Conservation (phyloP, 2,797 vertebrate species). For the Hoplostethus mediterraneus region DNA sequence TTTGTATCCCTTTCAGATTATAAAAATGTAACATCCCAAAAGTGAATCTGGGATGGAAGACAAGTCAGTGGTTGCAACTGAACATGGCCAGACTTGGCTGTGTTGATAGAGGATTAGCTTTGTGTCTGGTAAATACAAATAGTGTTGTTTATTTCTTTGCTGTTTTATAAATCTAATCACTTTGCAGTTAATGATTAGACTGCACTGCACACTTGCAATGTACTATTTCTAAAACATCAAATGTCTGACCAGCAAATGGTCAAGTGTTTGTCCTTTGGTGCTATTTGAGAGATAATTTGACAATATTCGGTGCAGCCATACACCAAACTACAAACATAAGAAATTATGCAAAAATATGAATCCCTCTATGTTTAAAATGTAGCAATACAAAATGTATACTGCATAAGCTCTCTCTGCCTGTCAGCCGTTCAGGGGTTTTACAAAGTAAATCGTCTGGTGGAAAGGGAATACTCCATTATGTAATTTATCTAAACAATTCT, state of each 20-base stretch:
- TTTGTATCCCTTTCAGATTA: constrained; percentile 49
- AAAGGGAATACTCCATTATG: constrained; percentile 84
- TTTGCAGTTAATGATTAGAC: constrained; percentile 75
- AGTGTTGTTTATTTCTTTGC: constrained; percentile 74
- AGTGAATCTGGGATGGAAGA: constrained; percentile 42
- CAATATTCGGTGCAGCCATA: constrained; percentile 73
- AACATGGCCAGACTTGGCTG: constrained; percentile 47
- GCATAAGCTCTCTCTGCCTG: constrained; percentile 75
- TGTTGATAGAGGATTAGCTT: constrained; percentile 73
- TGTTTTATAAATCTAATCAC: constrained; percentile 79
- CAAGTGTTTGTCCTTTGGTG: constrained; percentile 81
- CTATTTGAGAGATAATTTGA: constrained; percentile 81
- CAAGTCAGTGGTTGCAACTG: constrained; percentile 36
- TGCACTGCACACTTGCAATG: constrained; percentile 77
- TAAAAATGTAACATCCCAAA: constrained; percentile 50
- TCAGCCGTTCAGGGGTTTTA: constrained; percentile 81
- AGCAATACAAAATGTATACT: constrained; percentile 81
- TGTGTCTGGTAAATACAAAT: constrained; percentile 74
- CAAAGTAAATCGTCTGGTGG: constrained; percentile 79
- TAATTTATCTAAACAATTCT: constrained; percentile 83
- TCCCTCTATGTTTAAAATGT: constrained; percentile 77
- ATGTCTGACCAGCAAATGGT: constrained; percentile 62
- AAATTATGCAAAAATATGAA: constrained; percentile 82
- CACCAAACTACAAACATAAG: constrained; percentile 76
- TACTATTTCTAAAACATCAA: constrained; percentile 80